Evolutionary conservation across 2,113 vertebrate species (phyloP).

Genomic region (Ardeotis arabs): DNA sequence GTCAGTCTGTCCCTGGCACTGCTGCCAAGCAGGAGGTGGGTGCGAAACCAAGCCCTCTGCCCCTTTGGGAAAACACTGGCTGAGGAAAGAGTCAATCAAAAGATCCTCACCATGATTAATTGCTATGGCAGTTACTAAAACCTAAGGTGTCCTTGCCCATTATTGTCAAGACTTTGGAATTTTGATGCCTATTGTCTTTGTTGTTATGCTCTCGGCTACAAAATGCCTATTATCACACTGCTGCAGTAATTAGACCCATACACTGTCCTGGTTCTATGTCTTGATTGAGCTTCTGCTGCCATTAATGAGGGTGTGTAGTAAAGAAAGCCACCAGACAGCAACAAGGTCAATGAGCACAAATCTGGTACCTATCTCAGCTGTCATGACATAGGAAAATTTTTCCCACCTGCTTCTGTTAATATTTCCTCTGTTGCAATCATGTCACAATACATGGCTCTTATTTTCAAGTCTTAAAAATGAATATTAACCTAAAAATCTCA

Average conservation of each 20-base stretch:
- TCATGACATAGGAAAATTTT: neutral
- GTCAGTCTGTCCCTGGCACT: neutral
- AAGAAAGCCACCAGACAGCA: neutral
- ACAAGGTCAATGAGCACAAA: neutral
- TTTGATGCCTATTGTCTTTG: neutral
- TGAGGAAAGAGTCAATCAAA: neutral
- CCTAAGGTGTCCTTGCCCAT: neutral
- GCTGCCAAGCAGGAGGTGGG: rapidly evolving
- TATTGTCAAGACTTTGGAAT: neutral
- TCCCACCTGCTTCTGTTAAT: neutral
- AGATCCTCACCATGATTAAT: neutral
- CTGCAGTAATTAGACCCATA: neutral
- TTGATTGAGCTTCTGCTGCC: neutral
- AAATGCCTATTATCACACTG: neutral
- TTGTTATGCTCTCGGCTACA: neutral
- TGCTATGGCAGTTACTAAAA: neutral
- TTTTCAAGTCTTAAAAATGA: neutral
- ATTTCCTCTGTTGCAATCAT: neutral
- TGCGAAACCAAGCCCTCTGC: neutral
- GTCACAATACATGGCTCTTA: neutral
- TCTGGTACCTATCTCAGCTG: neutral
- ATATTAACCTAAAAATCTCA: neutral
- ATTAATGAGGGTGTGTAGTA: neutral
- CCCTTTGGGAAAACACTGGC: neutral
- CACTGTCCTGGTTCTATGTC: neutral